A percentile compares a stretch with the other conserved stretches of the same genome.
Conservation (phyloP, 2,797 vertebrate genomes). For the Mormyrus proboscirostris region DNA sequence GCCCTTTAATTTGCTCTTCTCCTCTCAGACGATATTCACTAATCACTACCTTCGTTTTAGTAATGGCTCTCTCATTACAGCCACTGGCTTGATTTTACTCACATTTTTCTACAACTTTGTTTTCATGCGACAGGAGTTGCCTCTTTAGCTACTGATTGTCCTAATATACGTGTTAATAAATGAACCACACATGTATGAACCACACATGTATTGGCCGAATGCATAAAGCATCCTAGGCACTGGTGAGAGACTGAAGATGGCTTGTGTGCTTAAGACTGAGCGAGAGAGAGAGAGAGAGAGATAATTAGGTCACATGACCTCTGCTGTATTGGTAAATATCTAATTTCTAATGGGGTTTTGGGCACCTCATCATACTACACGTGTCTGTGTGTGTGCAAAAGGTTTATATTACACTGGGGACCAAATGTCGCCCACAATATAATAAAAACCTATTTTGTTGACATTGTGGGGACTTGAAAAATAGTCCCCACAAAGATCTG, state of each 20-base stretch:
- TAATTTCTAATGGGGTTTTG: neutral
- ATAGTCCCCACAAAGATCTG: neutral
- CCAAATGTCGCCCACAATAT: neutral
- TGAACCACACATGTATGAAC: neutral
- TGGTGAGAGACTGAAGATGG: neutral
- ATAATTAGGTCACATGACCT: neutral
- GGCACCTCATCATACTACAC: neutral
- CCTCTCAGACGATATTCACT: constrained; percentile 63
- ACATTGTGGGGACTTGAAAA: neutral
- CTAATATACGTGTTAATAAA: neutral
- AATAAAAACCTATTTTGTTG: neutral
- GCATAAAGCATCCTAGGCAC: neutral
- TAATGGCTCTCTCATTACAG: constrained; percentile 46
- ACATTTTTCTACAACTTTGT: constrained; percentile 11
- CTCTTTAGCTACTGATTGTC: neutral
- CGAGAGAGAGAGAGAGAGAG: neutral
- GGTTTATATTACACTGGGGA: neutral
- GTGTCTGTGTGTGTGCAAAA: neutral
- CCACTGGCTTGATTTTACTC: constrained; percentile 30
- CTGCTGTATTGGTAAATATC: neutral
- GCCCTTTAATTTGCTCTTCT: constrained; percentile 57
- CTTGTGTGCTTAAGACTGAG: neutral
- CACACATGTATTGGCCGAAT: neutral
- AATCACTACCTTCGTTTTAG: constrained; percentile 62
- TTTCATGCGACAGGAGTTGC: neutral